These are phyloP conservation scores for Eutrigla gurnardus DNA, from an alignment of 2,797 vertebrate species.

Conservation along the genomic window DNA sequence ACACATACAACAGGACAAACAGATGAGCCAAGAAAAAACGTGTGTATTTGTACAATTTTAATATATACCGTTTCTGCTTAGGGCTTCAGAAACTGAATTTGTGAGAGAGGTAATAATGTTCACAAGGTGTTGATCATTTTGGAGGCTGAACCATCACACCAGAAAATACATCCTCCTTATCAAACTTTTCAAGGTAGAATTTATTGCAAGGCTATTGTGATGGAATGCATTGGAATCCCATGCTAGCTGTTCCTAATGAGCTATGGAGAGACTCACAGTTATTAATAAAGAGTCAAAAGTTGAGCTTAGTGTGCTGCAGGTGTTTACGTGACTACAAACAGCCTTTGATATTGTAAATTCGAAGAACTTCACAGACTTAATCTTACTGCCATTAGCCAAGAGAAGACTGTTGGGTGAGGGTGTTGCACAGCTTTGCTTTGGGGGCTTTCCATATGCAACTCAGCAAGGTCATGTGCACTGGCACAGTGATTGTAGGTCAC, in stretches of 20 bases:
- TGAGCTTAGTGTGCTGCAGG: neutral
- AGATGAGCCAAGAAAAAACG: neutral
- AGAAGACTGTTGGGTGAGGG: slow-evolving; percentile 54
- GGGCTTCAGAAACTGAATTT: neutral
- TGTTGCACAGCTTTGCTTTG: slow-evolving; percentile 54
- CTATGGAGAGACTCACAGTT: neutral
- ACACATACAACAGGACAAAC: neutral
- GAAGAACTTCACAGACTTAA: neutral
- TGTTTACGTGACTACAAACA: slow-evolving; percentile 16
- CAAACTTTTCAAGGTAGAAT: neutral
- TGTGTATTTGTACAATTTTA: neutral
- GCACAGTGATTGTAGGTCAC: slow-evolving; percentile 71
- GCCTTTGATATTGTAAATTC: neutral
- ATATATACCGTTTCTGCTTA: neutral
- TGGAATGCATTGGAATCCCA: neutral
- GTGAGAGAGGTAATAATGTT: neutral
- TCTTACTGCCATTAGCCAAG: slow-evolving; percentile 19
- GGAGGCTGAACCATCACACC: neutral
- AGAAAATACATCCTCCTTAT: neutral
- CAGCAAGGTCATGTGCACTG: slow-evolving; percentile 81
- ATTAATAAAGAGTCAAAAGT: neutral
- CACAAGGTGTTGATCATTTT: neutral
- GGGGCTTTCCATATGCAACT: slow-evolving; percentile 84
- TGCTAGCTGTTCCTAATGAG: neutral
- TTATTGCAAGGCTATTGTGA: neutral